Base-by-base conservation (phyloP, 2,888 invertebrate species). In the Drosophila borborema region DNA sequence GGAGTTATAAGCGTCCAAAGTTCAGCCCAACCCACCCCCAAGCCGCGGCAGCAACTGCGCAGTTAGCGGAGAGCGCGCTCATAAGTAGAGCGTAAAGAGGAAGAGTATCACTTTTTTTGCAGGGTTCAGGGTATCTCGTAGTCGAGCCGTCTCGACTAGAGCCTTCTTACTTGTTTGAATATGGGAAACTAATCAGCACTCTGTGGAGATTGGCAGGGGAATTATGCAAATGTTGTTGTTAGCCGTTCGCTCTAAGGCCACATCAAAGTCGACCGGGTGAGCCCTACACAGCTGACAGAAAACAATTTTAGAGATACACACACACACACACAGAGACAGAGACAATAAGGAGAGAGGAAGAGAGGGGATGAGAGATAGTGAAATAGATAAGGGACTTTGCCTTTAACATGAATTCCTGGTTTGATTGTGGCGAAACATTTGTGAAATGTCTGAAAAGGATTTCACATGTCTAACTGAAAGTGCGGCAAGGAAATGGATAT, bases 391-490 rank as follows among this genome's bases (percentile, higher is more conserved):
- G 73, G 56, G 67, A 40, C 28, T 61, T 64, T 60, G 45, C 74
- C 69, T 68, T 73, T 58, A 40, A 76, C 73, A 68, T 59, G 64
- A 68, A 68, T 76, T 68, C 64, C 51, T 55, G 60, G 18, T 61
- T 40, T 45, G 46, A 16, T 38, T 60, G 76, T 72, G 40, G 54
- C 41, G 64, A 46, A 38, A 68, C 72, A 72, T 80, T 78, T 80
- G 80, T 77, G 64, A 70, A 59, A 74, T 64, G 74, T 77, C 80
- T 66, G 64, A 82, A 82, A 85, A 75, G 86, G 82, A 82, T 86
- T 82, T 82, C 66, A 49, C 86, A 72, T 82, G 86, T 74, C 74
- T 69, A 31, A 38, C 82, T 53, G 49, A 64, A 64, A 72, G 64
- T 45, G 49, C 51, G 64, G 36, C 38, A 54, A 23, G 64, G 78